Conservation (phyloP, 2,113 vertebrate genomes). For the Phylloscopus whistleri region DNA sequence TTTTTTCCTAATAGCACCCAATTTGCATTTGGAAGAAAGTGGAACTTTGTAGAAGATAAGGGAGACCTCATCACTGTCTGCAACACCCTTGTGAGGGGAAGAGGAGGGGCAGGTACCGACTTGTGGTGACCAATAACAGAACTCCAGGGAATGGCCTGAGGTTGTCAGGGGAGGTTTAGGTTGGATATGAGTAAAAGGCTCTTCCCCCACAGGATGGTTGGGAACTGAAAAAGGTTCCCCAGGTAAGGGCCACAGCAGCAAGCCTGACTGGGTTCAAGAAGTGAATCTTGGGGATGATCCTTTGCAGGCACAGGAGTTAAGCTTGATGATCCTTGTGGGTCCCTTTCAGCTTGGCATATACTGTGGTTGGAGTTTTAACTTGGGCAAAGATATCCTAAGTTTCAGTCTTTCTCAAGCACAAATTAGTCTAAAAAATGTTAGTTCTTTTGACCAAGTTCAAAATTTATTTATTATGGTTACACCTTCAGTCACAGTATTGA, state of each 20-base stretch:
- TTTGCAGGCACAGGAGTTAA: background rate
- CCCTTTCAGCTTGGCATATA: background rate
- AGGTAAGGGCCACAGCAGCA: background rate
- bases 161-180: background rate
- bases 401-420: background rate
- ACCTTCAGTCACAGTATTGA: background rate
- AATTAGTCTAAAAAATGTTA: background rate
- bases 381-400: background rate
- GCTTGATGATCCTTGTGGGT: background rate
- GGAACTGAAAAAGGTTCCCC: background rate
- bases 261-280: background rate
- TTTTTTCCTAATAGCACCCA: background rate
- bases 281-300: background rate
- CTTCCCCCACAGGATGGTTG: rapidly evolving
- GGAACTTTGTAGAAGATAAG: background rate
- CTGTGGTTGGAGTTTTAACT: background rate
- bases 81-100: background rate
- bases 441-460: background rate
- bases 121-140: background rate
- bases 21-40: background rate
- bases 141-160: background rate
- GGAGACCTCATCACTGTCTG: background rate
- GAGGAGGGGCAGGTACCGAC: background rate
- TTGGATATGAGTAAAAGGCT: background rate
- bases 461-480: background rate